A percentile compares a stretch with the other conserved stretches of the same genome.
These are phyloP conservation scores for Aporrectodea caliginosa DNA, from an alignment of 1,140 invertebrate genomes.

Conservation along the genomic window DNA sequence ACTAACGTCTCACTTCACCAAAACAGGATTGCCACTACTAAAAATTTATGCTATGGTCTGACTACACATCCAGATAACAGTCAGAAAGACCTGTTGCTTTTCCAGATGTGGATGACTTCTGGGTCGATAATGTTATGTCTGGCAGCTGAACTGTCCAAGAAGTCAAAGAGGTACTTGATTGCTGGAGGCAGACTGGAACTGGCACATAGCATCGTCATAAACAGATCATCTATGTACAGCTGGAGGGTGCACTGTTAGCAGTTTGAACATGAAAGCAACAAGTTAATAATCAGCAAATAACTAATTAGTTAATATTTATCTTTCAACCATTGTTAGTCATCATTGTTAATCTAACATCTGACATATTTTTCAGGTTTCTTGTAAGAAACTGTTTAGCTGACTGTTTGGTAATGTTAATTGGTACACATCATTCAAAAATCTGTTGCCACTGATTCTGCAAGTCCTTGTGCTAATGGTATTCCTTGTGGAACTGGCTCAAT, in stretches of 20 bases:
- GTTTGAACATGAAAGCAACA: neutral
- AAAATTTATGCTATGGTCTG: no score
- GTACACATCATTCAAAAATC: neutral
- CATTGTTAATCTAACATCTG: neutral
- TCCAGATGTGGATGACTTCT: slow-evolving; percentile 98
- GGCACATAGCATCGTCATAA: slow-evolving; percentile 96
- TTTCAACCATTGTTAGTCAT: neutral
- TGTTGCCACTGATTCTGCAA: no score
- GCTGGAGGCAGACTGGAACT: slow-evolving; percentile 74
- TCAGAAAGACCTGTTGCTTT: slow-evolving; percentile 93
- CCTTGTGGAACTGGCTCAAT: no score
- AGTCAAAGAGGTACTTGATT: slow-evolving; percentile 99
- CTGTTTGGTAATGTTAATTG: neutral
- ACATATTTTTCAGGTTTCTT: neutral
- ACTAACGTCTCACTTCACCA: no score
- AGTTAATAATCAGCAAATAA: neutral
- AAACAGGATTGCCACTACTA: no score
- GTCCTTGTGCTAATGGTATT: no score
- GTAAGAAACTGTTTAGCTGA: neutral
- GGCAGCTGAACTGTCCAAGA: slow-evolving; percentile 94
- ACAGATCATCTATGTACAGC: slow-evolving; percentile 98
- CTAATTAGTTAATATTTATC: neutral
- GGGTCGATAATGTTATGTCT: slow-evolving; percentile 87
- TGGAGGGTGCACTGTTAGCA: slow-evolving; percentile 76
- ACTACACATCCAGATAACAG: no score